Percentiles rank a stretch among this genome's conserved stretches.
Evolutionary conservation across 1,140 invertebrate species (phyloP).

Genomic region (Ceratoteleas bidentatus): DNA sequence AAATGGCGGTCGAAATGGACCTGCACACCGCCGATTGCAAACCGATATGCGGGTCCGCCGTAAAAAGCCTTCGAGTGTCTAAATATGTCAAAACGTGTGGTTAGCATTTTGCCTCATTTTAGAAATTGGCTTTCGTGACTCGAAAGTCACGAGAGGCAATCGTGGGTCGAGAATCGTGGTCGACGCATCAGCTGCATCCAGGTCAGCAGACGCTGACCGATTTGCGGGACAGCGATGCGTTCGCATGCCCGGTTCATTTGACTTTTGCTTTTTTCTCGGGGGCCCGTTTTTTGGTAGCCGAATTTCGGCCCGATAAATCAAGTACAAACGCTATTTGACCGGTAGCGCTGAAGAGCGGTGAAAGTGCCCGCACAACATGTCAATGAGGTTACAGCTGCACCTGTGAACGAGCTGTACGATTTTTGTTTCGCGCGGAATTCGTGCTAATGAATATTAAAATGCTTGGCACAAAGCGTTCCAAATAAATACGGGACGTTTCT

Average conservation of each 20-base stretch:
- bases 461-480: background rate
- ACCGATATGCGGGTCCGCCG: constrained; percentile 5
- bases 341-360: constrained; percentile 4
- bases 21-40: constrained; percentile 36
- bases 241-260: constrained; percentile 31
- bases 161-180: constrained; percentile 56
- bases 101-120: constrained; percentile 48
- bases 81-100: constrained; percentile 46
- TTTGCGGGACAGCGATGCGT: constrained; percentile 32
- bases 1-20: constrained; percentile 31
- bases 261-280: constrained; percentile 24
- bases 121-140: constrained; percentile 56
- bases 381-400: background rate
- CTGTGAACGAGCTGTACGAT: background rate
- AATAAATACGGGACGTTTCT: too few relatives aligned
- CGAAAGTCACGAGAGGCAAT: constrained; percentile 70
- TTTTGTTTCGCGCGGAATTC: constrained; percentile 10
- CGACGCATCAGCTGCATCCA: constrained; percentile 51
- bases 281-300: constrained; percentile 30
- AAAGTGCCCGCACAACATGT: constrained; percentile 10
- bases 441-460: constrained; percentile 43
- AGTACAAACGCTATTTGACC: constrained; percentile 15
- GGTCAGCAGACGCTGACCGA: constrained; percentile 56
- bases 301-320: constrained; percentile 40
- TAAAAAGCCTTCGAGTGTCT: constrained; percentile 23